phyloP scores from a whole-genome alignment of 2,888 invertebrate genomes.

The Pteria penguin region DNA sequence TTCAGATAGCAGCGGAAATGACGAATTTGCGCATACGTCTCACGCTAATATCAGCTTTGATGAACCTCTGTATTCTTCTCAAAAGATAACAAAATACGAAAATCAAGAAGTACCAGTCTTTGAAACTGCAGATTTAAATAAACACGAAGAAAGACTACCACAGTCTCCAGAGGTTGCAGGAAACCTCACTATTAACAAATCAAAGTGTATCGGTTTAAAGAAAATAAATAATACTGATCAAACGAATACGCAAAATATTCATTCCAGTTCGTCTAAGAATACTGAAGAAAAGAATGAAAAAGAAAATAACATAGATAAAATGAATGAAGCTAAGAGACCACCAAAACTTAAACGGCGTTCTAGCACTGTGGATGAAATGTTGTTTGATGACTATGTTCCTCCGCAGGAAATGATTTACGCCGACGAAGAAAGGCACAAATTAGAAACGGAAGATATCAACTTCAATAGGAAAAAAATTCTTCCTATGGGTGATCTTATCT shows the following conservation, averaged over 20 bases:
- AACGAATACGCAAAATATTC: conserved; percentile 7
- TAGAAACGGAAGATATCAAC: conserved; percentile 21
- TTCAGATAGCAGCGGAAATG: conserved; percentile 37
- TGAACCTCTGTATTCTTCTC: conserved; percentile 66
- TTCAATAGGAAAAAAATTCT: conserved; percentile 53
- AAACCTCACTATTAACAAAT: background rate
- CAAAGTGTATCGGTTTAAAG: conserved; percentile 8
- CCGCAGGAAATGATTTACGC: conserved; percentile 46
- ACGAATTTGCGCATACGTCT: conserved; percentile 47
- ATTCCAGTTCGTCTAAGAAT: conserved; percentile 26
- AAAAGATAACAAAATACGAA: conserved; percentile 29
- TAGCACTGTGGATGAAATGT: conserved; percentile 75
- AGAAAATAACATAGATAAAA: conserved; percentile 27
- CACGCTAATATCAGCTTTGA: conserved; percentile 70
- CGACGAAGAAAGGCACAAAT: conserved; percentile 15
- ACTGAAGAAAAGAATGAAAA: conserved; percentile 41
- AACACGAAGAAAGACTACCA: background rate
- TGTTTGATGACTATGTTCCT: conserved; percentile 73
- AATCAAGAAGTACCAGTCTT: background rate
- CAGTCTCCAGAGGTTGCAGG: background rate
- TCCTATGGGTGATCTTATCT: conserved; percentile 70
- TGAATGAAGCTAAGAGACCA: conserved; percentile 41
- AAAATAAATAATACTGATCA: conserved; percentile 30
- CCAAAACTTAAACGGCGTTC: conserved; percentile 69
- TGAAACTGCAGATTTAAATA: background rate